Evolutionary conservation across 2,113 vertebrate species (phyloP).

Genomic region (Charadrius vociferus): DNA sequence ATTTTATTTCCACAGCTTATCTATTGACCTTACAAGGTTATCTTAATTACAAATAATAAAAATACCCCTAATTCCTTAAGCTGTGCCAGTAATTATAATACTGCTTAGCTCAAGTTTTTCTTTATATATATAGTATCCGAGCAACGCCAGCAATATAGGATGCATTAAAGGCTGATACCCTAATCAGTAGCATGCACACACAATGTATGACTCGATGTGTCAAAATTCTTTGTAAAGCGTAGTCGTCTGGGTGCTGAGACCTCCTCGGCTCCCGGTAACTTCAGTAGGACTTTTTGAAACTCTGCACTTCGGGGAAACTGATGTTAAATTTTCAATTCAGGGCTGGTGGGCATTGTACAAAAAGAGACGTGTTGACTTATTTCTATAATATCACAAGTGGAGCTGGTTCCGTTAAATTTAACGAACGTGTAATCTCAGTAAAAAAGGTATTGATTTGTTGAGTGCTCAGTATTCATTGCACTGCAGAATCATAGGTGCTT

Average conservation of each 20-base stretch:
- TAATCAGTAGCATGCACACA: background rate
- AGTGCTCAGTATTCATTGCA: background rate
- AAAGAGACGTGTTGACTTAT: background rate
- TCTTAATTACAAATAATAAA: constrained; percentile 42
- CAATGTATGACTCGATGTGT: background rate
- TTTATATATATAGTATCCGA: background rate
- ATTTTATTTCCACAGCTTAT: constrained; percentile 24
- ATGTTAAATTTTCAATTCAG: background rate
- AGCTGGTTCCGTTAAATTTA: background rate
- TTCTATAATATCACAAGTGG: background rate
- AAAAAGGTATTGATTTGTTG: background rate
- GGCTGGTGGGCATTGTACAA: background rate
- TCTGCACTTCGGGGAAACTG: background rate
- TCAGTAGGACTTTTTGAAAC: background rate
- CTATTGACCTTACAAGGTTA: constrained; percentile 42
- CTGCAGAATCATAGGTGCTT: background rate
- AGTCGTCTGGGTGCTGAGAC: background rate
- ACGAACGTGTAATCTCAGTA: background rate
- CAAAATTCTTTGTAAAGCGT: background rate
- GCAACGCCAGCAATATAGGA: background rate
- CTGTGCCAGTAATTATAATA: constrained; percentile 10
- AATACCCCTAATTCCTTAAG: constrained; percentile 7
- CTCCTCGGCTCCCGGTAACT: background rate
- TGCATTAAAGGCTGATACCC: background rate
- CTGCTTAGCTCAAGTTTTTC: background rate